These are phyloP conservation scores for Pantherophis guttatus DNA, from an alignment of 2,113 vertebrate genomes.

Conservation along the genomic window DNA sequence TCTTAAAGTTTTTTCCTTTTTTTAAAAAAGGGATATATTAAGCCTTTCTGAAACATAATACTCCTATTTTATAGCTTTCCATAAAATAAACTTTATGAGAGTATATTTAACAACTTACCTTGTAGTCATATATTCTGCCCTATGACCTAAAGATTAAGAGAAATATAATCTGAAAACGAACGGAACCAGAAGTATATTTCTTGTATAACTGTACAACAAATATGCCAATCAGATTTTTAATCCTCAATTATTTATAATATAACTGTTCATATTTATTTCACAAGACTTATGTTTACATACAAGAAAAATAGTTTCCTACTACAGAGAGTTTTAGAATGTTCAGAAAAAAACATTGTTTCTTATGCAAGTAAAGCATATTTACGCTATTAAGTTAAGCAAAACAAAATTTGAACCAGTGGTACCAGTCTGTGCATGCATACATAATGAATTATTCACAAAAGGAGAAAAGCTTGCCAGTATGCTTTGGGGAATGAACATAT, in stretches of 20 bases:
- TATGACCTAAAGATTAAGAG: slow-evolving; percentile 81
- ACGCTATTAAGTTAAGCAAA: slow-evolving; percentile 32
- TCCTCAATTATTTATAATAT: slow-evolving; percentile 31
- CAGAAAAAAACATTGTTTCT: slow-evolving; percentile 19
- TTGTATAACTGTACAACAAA: not conserved
- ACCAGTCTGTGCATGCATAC: slow-evolving; percentile 14
- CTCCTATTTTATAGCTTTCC: slow-evolving; percentile 19
- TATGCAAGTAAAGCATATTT: slow-evolving; percentile 4
- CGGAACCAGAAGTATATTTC: slow-evolving; percentile 13
- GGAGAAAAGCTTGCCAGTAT: slow-evolving; percentile 3
- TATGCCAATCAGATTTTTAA: not conserved
- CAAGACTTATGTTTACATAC: slow-evolving; percentile 24
- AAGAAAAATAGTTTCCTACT: not conserved
- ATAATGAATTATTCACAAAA: slow-evolving; percentile 37
- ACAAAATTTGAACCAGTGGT: slow-evolving; percentile 34
- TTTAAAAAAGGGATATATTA: not conserved
- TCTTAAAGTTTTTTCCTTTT: not conserved
- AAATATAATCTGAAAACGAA: slow-evolving; percentile 33
- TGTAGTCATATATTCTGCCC: slow-evolving; percentile 95
- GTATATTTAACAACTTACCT: slow-evolving; percentile 76
- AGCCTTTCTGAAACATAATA: not conserved
- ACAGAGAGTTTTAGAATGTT: slow-evolving; percentile 26
- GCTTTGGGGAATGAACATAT: slow-evolving; percentile 11
- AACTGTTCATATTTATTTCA: slow-evolving; percentile 25
- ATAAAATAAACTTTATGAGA: slow-evolving; percentile 23